phyloP scores from a whole-genome alignment of 2,113 vertebrate genomes.

The Phyllostomus discolor region DNA sequence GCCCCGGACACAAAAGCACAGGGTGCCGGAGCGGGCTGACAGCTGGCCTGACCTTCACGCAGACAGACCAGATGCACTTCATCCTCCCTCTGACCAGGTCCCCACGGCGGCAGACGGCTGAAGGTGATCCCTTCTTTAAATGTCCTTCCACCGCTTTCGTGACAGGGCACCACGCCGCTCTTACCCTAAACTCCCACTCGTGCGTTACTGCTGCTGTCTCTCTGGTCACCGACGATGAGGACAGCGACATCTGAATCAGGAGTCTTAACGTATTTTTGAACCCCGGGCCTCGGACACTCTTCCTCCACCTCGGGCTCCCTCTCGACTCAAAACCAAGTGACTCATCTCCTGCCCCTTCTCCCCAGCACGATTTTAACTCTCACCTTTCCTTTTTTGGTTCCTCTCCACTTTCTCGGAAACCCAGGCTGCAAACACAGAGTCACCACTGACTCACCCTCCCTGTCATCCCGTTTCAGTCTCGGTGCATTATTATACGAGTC shows the following conservation, averaged over 20 bases:
- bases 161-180: fast-evolving
- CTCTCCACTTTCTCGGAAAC: not conserved
- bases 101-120: fast-evolving
- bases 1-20: not conserved
- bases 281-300: not conserved
- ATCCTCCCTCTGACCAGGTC: not conserved
- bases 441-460: not conserved
- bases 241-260: not conserved
- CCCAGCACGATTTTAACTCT: not conserved
- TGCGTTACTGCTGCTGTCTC: not conserved
- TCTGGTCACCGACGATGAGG: fast-evolving
- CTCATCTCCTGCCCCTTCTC: not conserved
- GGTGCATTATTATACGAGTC: too few species aligned
- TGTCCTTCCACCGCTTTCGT: too few species aligned
- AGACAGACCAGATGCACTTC: fast-evolving
- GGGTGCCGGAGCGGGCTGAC: not conserved
- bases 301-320: not conserved
- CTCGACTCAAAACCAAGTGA: not conserved
- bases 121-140: not conserved
- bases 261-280: not conserved
- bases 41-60: not conserved
- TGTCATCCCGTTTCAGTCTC: not conserved
- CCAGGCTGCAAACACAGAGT: not conserved
- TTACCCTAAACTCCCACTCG: not conserved
- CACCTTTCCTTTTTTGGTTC: not conserved